Base-by-base conservation (phyloP, 2,113 vertebrate species). In the Onychostoma macrolepis region DNA sequence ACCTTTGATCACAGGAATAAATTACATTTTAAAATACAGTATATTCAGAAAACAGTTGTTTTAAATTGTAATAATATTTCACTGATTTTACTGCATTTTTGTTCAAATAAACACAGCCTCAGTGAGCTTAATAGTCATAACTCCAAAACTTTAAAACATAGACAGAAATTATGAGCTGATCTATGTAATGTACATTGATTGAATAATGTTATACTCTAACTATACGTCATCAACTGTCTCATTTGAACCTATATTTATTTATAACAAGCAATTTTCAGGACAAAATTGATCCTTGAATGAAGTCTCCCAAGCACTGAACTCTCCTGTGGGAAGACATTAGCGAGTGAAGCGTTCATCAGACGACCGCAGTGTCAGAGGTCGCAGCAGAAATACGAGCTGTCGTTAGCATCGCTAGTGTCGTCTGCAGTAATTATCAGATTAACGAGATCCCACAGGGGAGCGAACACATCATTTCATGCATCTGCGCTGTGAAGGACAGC, bases 341-440 rank as follows among this genome's bases (percentile, higher is more conserved):
- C 8, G 19, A 56, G 56, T 58, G 21, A 61, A 61, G 24, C 1
- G 24, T 43, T 75, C 19, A 53, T 67, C 36, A 65, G 74, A 75
- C 24, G 72, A 43, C 72, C 38, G 5, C 43, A 53, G 61, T 65
- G 75, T 78, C 45, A 28, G 45, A 78, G 75, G 75, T 30, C 28
- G 8, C 43, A 84, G 83, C 63, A 67, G 72, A 75, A 56, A 63
- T 21, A 33, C 4, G 41, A 85, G 26, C 80, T 75, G 56, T 43
- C 69, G 84, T 74, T 85, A 53, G 78, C 80, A 61, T 80, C 78
- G 50, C 78, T 76, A 56, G 84, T 41, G 53, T 80, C 43, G 58
- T 81, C 76, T 61, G 58, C 69, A 77, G 71, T 85, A 69, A 87
- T 85, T 80, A 89, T 79, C 71, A 67, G 77, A 87, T 81, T 81